Evolutionary conservation across 2,797 vertebrate genomes (phyloP), one percentile per base, ranked within the genome.

Genomic region (Crossoptilon crossoptilon): DNA sequence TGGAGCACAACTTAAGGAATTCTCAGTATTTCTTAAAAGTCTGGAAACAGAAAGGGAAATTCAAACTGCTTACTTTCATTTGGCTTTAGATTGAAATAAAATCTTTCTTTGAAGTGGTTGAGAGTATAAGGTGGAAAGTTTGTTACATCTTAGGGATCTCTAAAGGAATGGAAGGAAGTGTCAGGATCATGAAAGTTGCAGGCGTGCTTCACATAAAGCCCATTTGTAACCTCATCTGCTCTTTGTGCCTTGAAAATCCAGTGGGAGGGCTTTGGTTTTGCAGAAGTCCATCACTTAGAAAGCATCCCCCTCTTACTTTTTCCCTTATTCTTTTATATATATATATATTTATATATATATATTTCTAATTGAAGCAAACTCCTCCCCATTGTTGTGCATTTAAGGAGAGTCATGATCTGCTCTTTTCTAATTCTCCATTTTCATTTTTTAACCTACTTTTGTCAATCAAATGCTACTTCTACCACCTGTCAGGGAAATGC

Each of bases 71-170:
- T 60, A 51, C 8, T 39, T 87, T 41, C 4, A 17, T 79, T 91
- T 79, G 35, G n/a, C 11, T 73, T 84, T 88, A 58, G 69, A 53
- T 8, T 10, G 66, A 68, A 82, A 71, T 46, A 79, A 83, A 83
- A 35, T 53, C 31, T 76, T 53, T 55, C 69, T 95, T 91, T 94
- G 84, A 93, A 93, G 89, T 91, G 46, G 2, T 41, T 80, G 75
- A 92, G 37, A 16, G 12, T 69, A 55, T 60, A 62, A 49, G 64
- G 37, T n/a, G 53, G 60, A 35, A 58, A 1, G 8, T 68, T 88
- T 87, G 3, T 1, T 60, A 0, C 67, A 37, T 76, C 62, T 76
- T 29, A 63, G 51, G 31, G 41, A 21, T 92, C 84, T 71, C 8
- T 68, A 37, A 58, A 48, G 74, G 53, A 89, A 66, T 6, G 79